These are phyloP conservation scores for Phenganax subtilis DNA, from an alignment of 92 coral and sea anemone genomes.

Conservation along the genomic window DNA sequence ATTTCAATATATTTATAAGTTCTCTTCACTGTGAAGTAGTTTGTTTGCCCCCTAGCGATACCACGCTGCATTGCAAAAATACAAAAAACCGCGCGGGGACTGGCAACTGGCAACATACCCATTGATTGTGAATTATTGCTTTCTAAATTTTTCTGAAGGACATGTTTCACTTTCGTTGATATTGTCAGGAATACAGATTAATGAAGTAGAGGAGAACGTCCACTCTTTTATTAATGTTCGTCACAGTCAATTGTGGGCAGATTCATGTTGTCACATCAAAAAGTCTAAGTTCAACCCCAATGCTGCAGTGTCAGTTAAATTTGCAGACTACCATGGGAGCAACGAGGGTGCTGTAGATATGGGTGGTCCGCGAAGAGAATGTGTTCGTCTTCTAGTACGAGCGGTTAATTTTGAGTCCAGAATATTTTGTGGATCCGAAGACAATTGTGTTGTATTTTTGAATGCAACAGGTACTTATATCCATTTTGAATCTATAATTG, in stretches of 20 bases:
- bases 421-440: constrained; percentile 27
- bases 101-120: too few relatives aligned
- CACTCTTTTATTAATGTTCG: constrained; percentile 16
- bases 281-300: constrained; percentile 3
- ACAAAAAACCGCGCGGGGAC: too few relatives aligned
- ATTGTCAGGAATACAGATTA: background rate
- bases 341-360: constrained; percentile 17
- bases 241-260: constrained; percentile 26
- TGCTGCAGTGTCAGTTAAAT: constrained; percentile 12
- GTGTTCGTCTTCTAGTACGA: constrained; percentile 1
- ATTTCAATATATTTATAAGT: too few relatives aligned
- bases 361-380: constrained; percentile 14
- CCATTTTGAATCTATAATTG: background rate
- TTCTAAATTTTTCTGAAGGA: background rate
- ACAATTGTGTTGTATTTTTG: background rate
- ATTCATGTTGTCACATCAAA: constrained; percentile 11
- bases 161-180: background rate
- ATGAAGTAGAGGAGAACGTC: background rate
- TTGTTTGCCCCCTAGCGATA: too few relatives aligned
- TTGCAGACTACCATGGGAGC: constrained; percentile 21
- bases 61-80: too few relatives aligned
- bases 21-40: too few relatives aligned
- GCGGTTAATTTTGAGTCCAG: constrained; percentile 19
- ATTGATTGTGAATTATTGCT: background rate
- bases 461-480: constrained; percentile 8